Conservation (phyloP, 2,888 invertebrate species). For the Unio delphinus region DNA sequence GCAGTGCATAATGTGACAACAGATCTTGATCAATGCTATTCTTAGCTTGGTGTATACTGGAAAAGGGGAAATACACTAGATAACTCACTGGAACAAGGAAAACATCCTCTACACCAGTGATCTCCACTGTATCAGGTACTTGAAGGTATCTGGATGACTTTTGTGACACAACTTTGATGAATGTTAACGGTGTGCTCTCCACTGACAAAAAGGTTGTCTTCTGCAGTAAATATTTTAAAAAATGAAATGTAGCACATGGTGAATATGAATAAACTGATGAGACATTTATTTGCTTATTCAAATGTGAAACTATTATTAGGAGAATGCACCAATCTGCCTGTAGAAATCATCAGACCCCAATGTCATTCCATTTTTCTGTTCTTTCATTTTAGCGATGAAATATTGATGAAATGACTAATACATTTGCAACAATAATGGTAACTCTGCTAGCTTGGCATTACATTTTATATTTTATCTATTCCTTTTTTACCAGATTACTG, state of each 20-base stretch:
- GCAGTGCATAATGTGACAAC: no score
- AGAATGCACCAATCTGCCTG: no score
- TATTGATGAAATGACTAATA: background rate
- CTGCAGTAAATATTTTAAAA: constrained; percentile 6
- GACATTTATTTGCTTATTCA: background rate
- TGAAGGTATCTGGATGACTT: constrained; percentile 18
- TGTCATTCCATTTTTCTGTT: background rate
- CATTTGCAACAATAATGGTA: no score
- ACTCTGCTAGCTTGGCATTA: no score
- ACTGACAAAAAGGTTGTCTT: constrained; percentile 4
- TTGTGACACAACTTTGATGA: constrained; percentile 20
- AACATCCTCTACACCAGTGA: constrained; percentile 27
- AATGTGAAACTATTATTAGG: no score
- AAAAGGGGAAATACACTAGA: background rate
- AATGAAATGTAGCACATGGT: constrained; percentile 5
- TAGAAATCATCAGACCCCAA: no score
- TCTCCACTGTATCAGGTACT: constrained; percentile 23
- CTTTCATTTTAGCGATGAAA: background rate
- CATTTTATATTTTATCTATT: no score
- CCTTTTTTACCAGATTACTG: no score
- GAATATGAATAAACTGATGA: constrained; percentile 3
- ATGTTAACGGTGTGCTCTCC: constrained; percentile 14
- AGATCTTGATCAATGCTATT: background rate
- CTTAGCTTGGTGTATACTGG: background rate
- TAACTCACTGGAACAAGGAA: constrained; percentile 21